Percentiles rank a stretch among this genome's conserved stretches.
Evolutionary conservation across 2,797 vertebrate genomes (phyloP).

Genomic region (Choloepus didactylus): DNA sequence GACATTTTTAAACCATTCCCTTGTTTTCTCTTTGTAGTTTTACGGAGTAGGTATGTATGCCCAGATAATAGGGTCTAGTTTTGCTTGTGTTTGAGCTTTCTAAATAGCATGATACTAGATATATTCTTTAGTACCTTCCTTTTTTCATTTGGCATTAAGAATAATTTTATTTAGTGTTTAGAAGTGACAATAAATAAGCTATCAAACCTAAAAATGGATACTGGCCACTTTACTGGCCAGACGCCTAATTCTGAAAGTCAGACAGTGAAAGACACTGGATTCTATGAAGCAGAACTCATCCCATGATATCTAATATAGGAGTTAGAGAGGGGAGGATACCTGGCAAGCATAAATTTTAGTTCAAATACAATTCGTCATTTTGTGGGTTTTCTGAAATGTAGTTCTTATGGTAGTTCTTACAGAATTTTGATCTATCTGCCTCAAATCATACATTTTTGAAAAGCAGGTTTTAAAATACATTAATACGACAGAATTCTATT

Average conservation of each 20-base stretch:
- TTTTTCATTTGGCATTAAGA: constrained; percentile 63
- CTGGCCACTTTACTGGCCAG: background rate
- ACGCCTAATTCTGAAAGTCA: background rate
- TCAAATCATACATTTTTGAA: constrained; percentile 52
- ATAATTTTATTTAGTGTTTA: constrained; percentile 51
- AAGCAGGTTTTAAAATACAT: constrained; percentile 52
- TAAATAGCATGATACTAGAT: background rate
- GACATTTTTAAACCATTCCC: background rate
- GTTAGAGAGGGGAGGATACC: background rate
- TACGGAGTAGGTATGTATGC: background rate
- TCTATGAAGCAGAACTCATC: background rate
- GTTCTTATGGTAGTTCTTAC: background rate
- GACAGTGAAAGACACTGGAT: background rate
- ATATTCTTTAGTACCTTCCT: background rate
- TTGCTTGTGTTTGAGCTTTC: constrained; percentile 48
- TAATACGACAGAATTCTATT: constrained; percentile 23
- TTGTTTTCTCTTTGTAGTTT: constrained; percentile 33
- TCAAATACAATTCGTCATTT: constrained; percentile 44
- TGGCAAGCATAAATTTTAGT: background rate
- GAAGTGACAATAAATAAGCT: background rate
- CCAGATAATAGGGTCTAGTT: constrained; percentile 1
- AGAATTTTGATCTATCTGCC: constrained; percentile 47
- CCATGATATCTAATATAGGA: background rate
- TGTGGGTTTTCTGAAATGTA: constrained; percentile 41
- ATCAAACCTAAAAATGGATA: constrained; percentile 22